Evolutionary conservation across 2,113 vertebrate species (phyloP).

Genomic region (Crypturellus undulatus): DNA sequence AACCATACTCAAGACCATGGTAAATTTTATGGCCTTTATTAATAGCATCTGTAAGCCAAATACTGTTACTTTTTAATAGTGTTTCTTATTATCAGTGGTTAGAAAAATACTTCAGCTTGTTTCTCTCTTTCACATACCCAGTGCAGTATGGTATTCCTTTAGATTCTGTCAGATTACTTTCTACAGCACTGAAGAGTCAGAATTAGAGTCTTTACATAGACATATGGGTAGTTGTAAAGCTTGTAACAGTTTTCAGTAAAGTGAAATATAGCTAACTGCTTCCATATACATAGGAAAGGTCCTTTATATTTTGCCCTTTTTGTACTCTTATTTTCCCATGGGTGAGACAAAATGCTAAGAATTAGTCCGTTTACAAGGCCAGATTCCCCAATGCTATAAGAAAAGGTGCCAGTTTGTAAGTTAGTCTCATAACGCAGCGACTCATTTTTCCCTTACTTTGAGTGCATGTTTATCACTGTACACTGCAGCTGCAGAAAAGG

Average conservation of each 20-base stretch:
- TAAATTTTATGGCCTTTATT: not conserved
- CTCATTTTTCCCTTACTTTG: not conserved
- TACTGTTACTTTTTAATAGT: not conserved
- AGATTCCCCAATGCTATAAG: not conserved
- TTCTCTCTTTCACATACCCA: not conserved
- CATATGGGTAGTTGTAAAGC: not conserved
- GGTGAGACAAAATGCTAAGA: not conserved
- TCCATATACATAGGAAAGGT: not conserved
- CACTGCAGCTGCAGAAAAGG: not conserved
- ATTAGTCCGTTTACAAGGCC: not conserved
- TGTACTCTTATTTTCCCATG: not conserved
- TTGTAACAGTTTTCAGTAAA: not conserved
- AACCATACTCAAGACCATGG: not conserved
- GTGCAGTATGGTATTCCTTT: not conserved
- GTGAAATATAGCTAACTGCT: not conserved
- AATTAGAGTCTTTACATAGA: not conserved
- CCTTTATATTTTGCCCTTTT: not conserved
- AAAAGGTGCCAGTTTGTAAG: not conserved
- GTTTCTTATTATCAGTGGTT: not conserved
- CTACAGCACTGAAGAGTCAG: not conserved
- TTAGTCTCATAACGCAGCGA: not conserved
- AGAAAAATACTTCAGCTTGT: not conserved
- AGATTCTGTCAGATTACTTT: not conserved
- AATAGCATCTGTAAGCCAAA: not conserved
- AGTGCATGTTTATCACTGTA: not conserved